These are phyloP conservation scores for Chloroclystis v-ata DNA, from an alignment of 2,888 invertebrate genomes.

Conservation along the genomic window DNA sequence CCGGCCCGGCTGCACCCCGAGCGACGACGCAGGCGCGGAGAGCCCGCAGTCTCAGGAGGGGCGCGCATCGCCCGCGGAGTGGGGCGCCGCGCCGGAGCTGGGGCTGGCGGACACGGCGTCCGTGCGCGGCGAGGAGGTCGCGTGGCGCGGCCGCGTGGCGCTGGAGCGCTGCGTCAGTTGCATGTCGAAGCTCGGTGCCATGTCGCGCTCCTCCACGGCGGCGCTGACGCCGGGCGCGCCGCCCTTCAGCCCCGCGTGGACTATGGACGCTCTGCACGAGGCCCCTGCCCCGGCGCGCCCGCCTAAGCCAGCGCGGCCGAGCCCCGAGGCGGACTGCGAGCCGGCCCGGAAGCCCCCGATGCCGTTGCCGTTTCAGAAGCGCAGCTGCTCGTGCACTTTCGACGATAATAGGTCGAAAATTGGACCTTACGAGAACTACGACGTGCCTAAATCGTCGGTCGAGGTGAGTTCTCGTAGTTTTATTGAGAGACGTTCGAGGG, in stretches of 20 bases:
- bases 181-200: constrained; percentile 86
- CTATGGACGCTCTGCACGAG: constrained; percentile 68
- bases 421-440: constrained; percentile 87
- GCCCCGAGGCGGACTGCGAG: constrained; percentile 39
- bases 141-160: constrained; percentile 56
- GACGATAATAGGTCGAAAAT: constrained; percentile 43
- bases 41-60: too few species aligned
- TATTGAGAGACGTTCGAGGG: not conserved
- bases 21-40: too few species aligned
- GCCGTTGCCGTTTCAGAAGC: constrained; percentile 41
- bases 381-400: constrained; percentile 40
- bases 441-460: constrained; percentile 81
- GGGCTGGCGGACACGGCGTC: constrained; percentile 60
- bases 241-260: constrained; percentile 78
- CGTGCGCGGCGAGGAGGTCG: constrained; percentile 44
- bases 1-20: constrained; percentile 82
- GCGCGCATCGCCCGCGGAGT: too few species aligned
- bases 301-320: constrained; percentile 70
- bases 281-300: constrained; percentile 79
- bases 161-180: constrained; percentile 85
- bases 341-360: constrained; percentile 53
- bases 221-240: constrained; percentile 71
- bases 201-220: constrained; percentile 82
- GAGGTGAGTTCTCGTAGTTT: constrained; percentile 58
- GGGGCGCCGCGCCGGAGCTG: constrained; percentile 73